A percentile compares a stretch with the other conserved stretches of the same genome.
These are phyloP conservation scores for Diorhabda sublineata DNA, from an alignment of 1,140 invertebrate species.

Conservation along the genomic window DNA sequence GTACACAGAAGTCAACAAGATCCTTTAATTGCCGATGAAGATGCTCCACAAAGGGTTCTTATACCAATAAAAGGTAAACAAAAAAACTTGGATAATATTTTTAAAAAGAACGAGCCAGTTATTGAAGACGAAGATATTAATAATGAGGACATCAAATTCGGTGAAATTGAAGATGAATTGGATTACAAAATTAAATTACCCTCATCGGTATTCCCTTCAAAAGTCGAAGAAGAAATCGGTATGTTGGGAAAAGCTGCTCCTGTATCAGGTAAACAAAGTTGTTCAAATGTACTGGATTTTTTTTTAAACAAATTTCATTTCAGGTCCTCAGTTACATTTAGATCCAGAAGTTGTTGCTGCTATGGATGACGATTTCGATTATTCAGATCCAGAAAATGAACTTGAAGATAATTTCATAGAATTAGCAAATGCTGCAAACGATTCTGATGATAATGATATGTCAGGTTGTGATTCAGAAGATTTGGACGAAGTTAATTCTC, in stretches of 20 bases:
- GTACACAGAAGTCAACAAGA: conserved; percentile 90
- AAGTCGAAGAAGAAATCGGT: conserved; percentile 83
- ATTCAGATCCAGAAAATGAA: conserved; percentile 74
- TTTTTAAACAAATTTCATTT: conserved; percentile 8
- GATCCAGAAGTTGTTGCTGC: conserved; percentile 93
- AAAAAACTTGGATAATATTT: conserved; percentile 31
- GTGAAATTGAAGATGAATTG: conserved; percentile 36
- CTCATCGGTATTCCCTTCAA: conserved; percentile 86
- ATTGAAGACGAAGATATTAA: conserved; percentile 92
- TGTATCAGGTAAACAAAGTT: conserved; percentile 54
- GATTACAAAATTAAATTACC: conserved; percentile 66
- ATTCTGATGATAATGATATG: conserved; percentile 45
- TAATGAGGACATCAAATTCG: conserved; percentile 65
- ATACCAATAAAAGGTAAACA: conserved; percentile 54
- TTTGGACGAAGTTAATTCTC: conserved; percentile 54
- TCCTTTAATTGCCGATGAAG: conserved; percentile 83
- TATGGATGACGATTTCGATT: conserved; percentile 89
- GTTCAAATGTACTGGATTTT: not conserved
- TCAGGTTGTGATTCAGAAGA: conserved; percentile 42
- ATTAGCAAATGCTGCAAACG: conserved; percentile 63
- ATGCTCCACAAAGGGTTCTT: conserved; percentile 80
- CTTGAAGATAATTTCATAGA: conserved; percentile 90
- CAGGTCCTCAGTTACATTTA: conserved; percentile 73
- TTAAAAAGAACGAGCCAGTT: conserved; percentile 25
- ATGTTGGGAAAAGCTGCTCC: conserved; percentile 84